These are phyloP conservation scores for Cryptoblepharus egeriae DNA, from an alignment of 2,797 vertebrate species.

Conservation along the genomic window DNA sequence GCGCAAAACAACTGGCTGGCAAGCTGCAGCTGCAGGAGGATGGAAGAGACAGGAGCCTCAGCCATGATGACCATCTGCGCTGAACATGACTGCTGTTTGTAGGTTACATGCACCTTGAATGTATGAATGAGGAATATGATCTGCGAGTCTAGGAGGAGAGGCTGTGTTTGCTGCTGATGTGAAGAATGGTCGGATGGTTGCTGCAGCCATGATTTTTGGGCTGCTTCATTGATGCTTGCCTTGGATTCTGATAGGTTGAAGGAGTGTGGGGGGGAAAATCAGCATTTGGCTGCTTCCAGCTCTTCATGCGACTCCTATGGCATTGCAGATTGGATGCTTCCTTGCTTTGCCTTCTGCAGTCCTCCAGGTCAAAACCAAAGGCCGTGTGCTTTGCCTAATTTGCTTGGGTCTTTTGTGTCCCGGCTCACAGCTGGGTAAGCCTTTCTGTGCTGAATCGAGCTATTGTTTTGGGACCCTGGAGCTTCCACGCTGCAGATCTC, in stretches of 20 bases:
- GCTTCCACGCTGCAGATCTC: constrained; percentile 84
- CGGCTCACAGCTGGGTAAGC: constrained; percentile 78
- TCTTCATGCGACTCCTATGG: constrained; percentile 80
- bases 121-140: constrained; percentile 33
- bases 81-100: constrained; percentile 28
- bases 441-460: constrained; percentile 88
- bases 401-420: constrained; percentile 84
- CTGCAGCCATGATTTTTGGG: constrained; percentile 79
- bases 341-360: constrained; percentile 71
- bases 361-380: constrained; percentile 80
- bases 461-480: constrained; percentile 87
- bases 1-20: neutral
- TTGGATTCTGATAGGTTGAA: constrained; percentile 79
- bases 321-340: constrained; percentile 79
- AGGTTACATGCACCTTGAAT: constrained; percentile 35
- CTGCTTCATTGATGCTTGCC: constrained; percentile 77
- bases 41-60: constrained; percentile 41
- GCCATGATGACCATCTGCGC: constrained; percentile 38
- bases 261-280: constrained; percentile 67
- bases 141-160: constrained; percentile 62
- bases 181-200: constrained; percentile 78
- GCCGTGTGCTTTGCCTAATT: constrained; percentile 71
- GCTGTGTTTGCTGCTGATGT: constrained; percentile 61
- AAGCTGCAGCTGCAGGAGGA: constrained; percentile 6
- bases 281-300: constrained; percentile 68